Base-by-base conservation (phyloP, 2,797 vertebrate species). In the Eidolon dupreanum region DNA sequence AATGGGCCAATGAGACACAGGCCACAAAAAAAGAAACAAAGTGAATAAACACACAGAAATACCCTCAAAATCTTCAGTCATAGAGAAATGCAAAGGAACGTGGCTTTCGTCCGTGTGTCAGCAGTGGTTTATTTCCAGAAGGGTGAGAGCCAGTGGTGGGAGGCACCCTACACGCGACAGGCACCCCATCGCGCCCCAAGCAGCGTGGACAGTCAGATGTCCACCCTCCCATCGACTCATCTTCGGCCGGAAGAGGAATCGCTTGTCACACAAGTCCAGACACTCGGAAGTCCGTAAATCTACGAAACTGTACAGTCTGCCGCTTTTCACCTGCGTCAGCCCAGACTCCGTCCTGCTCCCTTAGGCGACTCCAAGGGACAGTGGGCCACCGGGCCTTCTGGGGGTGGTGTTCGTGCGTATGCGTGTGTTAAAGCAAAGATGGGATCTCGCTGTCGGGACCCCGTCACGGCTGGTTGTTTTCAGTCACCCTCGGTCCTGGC, bases 191-290 rank as follows among this genome's bases (percentile, higher is more conserved):
- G 31, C 0, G 28, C 78, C n/a, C 0, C 1, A 8, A 46, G 33
- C 1, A 0, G 31, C 2, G 31, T 0, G 20, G 19, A 3, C 15
- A 1, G 1, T 5, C 36, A 17, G 7, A 2, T 3, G 36, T 57
- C 20, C 0, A 12, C 11, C 1, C 15, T 13, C 4, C 51, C 10
- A 8, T 5, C 16, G 11, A 11, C 59, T 53, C 3, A 4, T 43
- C 71, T 26, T 43, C 5, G 3, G 6, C 0, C 7, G 1, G 24
- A 46, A 46, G 46, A 46, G 79, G 19, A 20, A 1, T 5, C 6
- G 38, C 46, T 36, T 1, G 24, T 65, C 5, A 49, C 5, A 49
- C 31, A 8, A 24, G 36, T 8, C 28, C 43, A 51, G 49, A 53
- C 5, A 6, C 31, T 22, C 4, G 2, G 6, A 66, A 3, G 8